Conservation (phyloP, 2,888 invertebrate genomes). For the Sturmia bella region DNA sequence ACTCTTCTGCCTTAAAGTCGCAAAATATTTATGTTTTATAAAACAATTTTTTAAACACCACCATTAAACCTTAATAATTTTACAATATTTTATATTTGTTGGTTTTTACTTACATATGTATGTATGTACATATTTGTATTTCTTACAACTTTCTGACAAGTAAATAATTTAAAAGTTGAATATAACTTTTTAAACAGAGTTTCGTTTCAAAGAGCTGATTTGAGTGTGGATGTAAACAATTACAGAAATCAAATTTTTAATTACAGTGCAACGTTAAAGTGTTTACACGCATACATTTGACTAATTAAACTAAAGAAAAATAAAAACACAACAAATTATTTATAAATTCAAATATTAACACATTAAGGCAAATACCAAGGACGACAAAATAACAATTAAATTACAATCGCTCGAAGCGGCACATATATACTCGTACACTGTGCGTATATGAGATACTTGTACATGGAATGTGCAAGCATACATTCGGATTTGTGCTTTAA, state of each 20-base stretch:
- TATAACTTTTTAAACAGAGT: not conserved
- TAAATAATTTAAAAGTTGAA: not conserved
- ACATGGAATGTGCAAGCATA: not conserved
- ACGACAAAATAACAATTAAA: constrained; percentile 45
- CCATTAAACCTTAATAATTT: no score
- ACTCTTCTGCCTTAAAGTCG: no score
- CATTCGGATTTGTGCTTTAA: no score
- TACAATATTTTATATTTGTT: no score
- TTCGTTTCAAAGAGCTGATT: not conserved
- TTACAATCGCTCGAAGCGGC: constrained; percentile 4
- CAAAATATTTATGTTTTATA: no score
- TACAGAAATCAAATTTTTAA: constrained; percentile 65
- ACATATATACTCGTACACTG: not conserved
- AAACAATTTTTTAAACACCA: no score
- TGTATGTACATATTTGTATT: no score
- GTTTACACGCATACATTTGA: constrained; percentile 66
- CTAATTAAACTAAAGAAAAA: constrained; percentile 57
- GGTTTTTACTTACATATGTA: no score
- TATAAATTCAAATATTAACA: constrained; percentile 58
- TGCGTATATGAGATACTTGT: not conserved
- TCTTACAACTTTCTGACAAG: not conserved
- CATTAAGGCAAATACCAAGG: constrained; percentile 48
- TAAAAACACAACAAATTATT: constrained; percentile 8
- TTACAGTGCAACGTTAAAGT: constrained; percentile 57
- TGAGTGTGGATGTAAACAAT: constrained; percentile 36